phyloP scores from a whole-genome alignment of 1,140 invertebrate genomes.

The Akabosia matsudoensis region DNA sequence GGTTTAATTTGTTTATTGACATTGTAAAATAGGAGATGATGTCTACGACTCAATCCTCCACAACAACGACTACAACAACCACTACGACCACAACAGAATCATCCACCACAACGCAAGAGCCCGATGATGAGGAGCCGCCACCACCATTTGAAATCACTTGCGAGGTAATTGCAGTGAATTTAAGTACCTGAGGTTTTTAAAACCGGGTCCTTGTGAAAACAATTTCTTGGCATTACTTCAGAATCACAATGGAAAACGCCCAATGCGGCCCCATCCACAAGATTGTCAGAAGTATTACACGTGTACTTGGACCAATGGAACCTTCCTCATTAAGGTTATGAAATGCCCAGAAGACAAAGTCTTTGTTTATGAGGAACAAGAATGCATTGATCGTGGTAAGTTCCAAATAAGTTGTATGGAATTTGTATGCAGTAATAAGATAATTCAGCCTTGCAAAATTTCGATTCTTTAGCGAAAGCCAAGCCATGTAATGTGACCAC shows the following conservation, averaged over 20 bases:
- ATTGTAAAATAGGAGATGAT: neutral
- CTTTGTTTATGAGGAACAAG: slow-evolving; percentile 40
- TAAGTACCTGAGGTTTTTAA: neutral
- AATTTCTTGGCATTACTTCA: neutral
- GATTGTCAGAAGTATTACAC: slow-evolving; percentile 45
- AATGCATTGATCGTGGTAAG: slow-evolving; percentile 27
- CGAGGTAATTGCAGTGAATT: no score
- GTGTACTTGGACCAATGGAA: slow-evolving; percentile 40
- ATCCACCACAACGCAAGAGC: slow-evolving; percentile 22
- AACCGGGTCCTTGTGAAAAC: neutral
- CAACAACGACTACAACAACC: slow-evolving; percentile 23
- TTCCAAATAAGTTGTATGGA: neutral
- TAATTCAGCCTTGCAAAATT: no score
- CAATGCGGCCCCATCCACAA: slow-evolving; percentile 43
- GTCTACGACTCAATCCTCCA: slow-evolving; percentile 9
- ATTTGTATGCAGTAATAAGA: no score
- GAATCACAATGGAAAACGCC: neutral
- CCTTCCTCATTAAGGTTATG: slow-evolving; percentile 40
- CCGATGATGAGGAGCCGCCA: slow-evolving; percentile 10
- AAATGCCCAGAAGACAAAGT: slow-evolving; percentile 39
- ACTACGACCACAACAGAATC: slow-evolving; percentile 19
- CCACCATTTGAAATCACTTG: slow-evolving; percentile 40
- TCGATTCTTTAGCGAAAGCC: slow-evolving; percentile 7
- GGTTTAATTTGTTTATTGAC: neutral
- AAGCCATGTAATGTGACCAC: slow-evolving; percentile 36